A percentile compares a stretch with the other conserved stretches of the same genome.
phyloP scores from a whole-genome alignment of 2,113 vertebrate genomes.

The Eclectus roratus region DNA sequence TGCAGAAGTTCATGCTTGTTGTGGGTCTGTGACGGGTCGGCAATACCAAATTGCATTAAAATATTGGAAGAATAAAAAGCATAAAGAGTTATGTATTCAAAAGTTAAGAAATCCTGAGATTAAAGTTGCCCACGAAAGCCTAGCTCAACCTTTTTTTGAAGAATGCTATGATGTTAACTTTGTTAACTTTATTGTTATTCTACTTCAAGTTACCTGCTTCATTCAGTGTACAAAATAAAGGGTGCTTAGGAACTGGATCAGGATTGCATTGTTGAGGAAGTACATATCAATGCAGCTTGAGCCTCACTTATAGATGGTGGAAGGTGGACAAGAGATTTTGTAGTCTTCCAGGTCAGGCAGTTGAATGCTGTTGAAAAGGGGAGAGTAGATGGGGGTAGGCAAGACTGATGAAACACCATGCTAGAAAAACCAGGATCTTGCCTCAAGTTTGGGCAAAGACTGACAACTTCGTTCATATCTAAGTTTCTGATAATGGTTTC shows the following conservation, averaged over 20 bases:
- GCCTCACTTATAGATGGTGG: neutral
- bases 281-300: neutral
- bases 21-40: neutral
- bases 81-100: neutral
- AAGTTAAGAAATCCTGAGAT: neutral
- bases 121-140: neutral
- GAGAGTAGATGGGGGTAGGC: neutral
- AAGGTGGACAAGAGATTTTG: neutral
- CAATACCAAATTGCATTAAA: neutral
- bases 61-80: neutral
- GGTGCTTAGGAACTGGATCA: neutral
- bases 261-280: neutral
- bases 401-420: neutral
- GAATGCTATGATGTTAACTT: neutral
- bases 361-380: neutral
- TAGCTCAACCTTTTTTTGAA: neutral
- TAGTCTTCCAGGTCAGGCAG: neutral
- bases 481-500: neutral
- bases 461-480: neutral
- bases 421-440: neutral
- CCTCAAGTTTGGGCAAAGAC: neutral
- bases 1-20: neutral
- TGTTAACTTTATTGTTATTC: neutral
- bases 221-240: neutral
- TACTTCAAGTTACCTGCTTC: neutral